Conservation (phyloP, 1,140 invertebrate species). For the Penaeus chinensis region DNA sequence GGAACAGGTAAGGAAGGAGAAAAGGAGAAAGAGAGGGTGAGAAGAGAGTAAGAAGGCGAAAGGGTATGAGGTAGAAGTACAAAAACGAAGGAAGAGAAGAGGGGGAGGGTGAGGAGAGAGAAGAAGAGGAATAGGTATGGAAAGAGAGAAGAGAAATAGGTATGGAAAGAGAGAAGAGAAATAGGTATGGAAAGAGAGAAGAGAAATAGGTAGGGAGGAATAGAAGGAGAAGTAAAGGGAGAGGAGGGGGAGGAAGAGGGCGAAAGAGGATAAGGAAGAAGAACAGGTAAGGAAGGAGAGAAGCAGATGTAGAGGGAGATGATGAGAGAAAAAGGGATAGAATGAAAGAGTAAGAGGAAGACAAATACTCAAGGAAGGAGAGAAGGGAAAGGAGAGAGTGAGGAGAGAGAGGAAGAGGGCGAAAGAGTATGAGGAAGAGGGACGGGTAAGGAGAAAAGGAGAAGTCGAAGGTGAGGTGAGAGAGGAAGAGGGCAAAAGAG, state of each 20-base stretch:
- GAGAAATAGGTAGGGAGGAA: neutral
- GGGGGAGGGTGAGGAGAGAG: neutral
- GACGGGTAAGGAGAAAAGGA: neutral
- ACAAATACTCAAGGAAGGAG: neutral
- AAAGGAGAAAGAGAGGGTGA: neutral
- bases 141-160: neutral
- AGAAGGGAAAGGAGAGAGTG: neutral
- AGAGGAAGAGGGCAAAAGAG: neutral
- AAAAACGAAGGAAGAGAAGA: neutral
- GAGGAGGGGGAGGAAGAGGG: neutral
- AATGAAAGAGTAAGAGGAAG: neutral
- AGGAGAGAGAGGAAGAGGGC: neutral
- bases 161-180: neutral
- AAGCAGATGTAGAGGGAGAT: neutral
- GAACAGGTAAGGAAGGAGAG: neutral
- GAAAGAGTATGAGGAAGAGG: neutral
- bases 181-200: neutral
- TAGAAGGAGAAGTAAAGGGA: neutral
- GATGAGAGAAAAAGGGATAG: neutral
- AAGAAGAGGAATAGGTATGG: neutral
- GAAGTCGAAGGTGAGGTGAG: neutral
- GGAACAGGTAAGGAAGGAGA: neutral
- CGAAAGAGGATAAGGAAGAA: neutral
- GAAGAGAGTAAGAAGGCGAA: neutral
- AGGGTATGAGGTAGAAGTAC: neutral